Conservation (phyloP, 2,113 vertebrate genomes). For the Mormyrus lacerda region DNA sequence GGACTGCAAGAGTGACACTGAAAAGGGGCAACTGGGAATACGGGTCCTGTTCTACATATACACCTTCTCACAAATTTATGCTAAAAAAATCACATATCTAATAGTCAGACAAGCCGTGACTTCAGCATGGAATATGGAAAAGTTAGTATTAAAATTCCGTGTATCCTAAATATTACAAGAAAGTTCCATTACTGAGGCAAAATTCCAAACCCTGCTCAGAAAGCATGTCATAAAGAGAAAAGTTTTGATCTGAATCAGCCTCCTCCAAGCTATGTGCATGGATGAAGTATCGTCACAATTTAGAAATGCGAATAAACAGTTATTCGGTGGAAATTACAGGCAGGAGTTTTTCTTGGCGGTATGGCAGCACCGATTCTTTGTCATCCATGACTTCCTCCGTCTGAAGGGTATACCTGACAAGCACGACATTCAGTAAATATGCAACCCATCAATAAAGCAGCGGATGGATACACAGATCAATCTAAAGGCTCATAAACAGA, state of each 20-base stretch:
- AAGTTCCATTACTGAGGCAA: background rate
- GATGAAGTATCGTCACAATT: background rate
- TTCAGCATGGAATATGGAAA: background rate
- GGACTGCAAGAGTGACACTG: background rate
- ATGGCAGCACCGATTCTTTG: background rate
- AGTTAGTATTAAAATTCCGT: background rate
- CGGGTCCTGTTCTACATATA: background rate
- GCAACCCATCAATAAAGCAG: background rate
- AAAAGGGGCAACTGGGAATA: background rate
- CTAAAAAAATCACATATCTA: background rate
- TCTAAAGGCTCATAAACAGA: background rate
- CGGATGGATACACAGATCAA: conserved; percentile 1
- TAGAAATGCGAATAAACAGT: background rate
- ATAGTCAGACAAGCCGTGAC: background rate
- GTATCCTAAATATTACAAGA: background rate
- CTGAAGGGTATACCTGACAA: background rate
- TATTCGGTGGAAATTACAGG: background rate
- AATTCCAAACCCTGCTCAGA: background rate
- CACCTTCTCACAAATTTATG: background rate
- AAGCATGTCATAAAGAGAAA: background rate
- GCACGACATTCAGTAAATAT: background rate
- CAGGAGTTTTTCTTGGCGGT: background rate
- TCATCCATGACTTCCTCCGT: background rate
- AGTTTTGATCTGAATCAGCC: background rate
- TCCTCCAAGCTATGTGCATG: background rate